Evolutionary conservation across 1,140 invertebrate species (phyloP).

Genomic region (Drosophila melanica): DNA sequence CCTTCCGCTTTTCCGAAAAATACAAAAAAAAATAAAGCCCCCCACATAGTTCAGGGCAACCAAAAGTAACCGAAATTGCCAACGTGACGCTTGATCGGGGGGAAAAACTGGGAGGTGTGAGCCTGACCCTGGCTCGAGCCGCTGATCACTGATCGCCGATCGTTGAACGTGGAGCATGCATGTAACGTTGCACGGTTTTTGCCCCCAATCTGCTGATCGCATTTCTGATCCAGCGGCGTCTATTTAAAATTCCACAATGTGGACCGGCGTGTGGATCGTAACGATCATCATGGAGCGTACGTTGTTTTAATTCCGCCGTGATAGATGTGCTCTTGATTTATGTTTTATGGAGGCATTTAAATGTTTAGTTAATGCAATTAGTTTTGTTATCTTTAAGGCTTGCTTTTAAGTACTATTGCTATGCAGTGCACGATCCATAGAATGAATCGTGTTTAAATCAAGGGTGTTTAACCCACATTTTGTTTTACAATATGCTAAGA

Average conservation of each 20-base stretch:
- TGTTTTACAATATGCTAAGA: no score
- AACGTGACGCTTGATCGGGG: slow-evolving; percentile 6
- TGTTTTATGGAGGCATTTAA: slow-evolving; percentile 12
- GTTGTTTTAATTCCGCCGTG: slow-evolving; percentile 5
- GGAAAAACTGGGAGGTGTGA: not conserved
- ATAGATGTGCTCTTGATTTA: slow-evolving; percentile 26
- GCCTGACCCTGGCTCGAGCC: slow-evolving; percentile 35
- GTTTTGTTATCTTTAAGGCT: no score
- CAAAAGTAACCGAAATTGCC: slow-evolving; percentile 2
- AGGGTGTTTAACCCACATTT: not conserved
- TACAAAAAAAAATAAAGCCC: slow-evolving; percentile 5
- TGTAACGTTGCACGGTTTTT: slow-evolving; percentile 4
- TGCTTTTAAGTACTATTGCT: no score
- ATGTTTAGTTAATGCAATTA: not conserved
- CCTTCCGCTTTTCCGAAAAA: slow-evolving; percentile 54
- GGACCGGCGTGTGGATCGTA: not conserved
- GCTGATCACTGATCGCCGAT: slow-evolving; percentile 25
- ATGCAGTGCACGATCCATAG: no score
- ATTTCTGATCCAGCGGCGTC: not conserved
- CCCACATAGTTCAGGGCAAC: slow-evolving; percentile 1
- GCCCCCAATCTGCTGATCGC: not conserved
- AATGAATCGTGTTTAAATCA: not conserved
- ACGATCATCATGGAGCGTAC: slow-evolving; percentile 4
- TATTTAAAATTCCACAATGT: slow-evolving; percentile 25
- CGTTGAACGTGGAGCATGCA: not conserved